Evolutionary conservation across 2,113 vertebrate species (phyloP).

Genomic region (Miniopterus natalensis): DNA sequence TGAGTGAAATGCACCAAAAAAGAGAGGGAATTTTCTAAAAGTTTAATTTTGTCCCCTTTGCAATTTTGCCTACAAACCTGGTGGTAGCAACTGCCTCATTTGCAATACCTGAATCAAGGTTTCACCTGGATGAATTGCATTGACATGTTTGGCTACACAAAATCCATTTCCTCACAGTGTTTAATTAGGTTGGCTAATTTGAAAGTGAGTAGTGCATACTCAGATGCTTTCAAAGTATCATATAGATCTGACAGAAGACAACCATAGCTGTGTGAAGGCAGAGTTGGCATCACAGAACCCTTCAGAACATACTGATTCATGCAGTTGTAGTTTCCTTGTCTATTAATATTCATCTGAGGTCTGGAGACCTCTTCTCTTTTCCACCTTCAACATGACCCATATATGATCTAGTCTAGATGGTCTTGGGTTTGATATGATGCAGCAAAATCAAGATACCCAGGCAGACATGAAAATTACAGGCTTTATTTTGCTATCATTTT

Average conservation of each 20-base stretch:
- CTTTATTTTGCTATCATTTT: slow-evolving; percentile 15
- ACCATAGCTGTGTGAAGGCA: background rate
- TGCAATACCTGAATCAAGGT: background rate
- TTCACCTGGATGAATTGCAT: background rate
- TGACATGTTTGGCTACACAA: background rate
- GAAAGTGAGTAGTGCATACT: background rate
- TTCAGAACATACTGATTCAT: background rate
- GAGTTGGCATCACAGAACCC: background rate
- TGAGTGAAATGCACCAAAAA: background rate
- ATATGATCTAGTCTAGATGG: background rate
- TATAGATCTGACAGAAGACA: background rate
- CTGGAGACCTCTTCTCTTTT: background rate
- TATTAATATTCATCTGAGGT: background rate
- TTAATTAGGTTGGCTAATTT: background rate
- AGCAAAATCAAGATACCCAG: background rate
- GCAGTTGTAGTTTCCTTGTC: background rate
- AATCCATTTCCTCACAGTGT: background rate
- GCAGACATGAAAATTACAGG: background rate
- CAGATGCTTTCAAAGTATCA: background rate
- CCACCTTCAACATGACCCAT: background rate
- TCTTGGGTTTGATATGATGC: background rate
- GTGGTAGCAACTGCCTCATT: background rate
- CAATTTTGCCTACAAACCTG: background rate
- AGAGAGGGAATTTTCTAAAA: background rate
- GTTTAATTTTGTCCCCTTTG: background rate